Base-by-base conservation (phyloP, 2,888 invertebrate genomes). In the Monochamus alternatus region DNA sequence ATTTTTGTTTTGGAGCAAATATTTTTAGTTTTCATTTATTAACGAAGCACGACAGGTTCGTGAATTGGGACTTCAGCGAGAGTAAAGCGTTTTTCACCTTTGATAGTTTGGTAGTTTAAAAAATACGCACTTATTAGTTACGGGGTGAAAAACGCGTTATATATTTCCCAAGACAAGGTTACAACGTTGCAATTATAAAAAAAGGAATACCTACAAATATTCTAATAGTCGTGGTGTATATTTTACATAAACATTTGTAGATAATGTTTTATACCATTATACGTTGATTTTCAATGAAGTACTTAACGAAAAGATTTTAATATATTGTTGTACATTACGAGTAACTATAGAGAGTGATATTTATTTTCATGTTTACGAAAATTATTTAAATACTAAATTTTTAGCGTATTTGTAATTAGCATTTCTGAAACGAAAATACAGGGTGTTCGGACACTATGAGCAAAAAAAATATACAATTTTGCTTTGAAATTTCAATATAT, bases 211-310 rank as follows among this genome's bases (percentile, higher is more conserved):
- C 32, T 63, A 44, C n/a, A 14, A 5, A 38, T 43, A 43, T 51
- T 51, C 22, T 7, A 60, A 69, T 60, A 69, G 60, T 69, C 44
- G 9, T 7, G 60, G 7, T 69, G 69, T 69, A 69, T 60, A 69
- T 69, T 69, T 43, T 59, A 66, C 52, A 66, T 68, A 30, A 47
- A 44, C 60, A 60, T 69, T 69, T 69, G 69, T 69, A 69, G 69
- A 69, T 69, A 62, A 58, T 69, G 14, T 68, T 68, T 68, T 68
- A 44, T 68, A 68, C 59, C 31, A 52, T 68, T 58, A 52, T 12
- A 32, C 31, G 38, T 67, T 55, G 52, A 55, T 67, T 67, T 31
- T 65, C 14, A 43, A 43, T 38, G 8, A 10, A 55, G 68, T 58
- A 59, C 58, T 68, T 68, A 68, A 55, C 2, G 47, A 59, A 68